A percentile compares a stretch with the other conserved stretches of the same genome.
These are phyloP conservation scores for Dendrocincla fuliginosa DNA, from an alignment of 2,797 vertebrate species.

Conservation along the genomic window DNA sequence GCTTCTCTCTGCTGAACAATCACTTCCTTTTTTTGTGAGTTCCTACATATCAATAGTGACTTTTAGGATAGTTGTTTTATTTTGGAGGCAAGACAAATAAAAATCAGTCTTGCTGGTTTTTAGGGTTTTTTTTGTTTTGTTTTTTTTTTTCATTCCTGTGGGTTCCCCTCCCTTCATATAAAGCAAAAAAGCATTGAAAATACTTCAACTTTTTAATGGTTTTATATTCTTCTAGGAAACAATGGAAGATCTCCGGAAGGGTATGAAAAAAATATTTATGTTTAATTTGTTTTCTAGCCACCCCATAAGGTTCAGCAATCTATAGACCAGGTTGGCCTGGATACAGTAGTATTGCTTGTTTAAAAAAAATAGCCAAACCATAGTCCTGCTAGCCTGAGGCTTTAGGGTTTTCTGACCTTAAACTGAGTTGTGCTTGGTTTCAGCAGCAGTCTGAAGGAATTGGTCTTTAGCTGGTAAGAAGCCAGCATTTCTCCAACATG, in stretches of 20 bases:
- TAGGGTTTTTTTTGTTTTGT: too few species aligned
- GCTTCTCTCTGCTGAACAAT: conserved; percentile 38
- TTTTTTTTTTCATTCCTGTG: not conserved
- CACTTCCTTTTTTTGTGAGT: not conserved
- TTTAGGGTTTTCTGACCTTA: not conserved
- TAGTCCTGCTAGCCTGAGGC: not conserved
- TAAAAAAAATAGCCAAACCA: accelerated
- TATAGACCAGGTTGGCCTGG: not conserved
- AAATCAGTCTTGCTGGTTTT: not conserved
- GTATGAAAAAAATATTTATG: not conserved
- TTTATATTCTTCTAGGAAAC: not conserved
- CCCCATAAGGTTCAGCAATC: not conserved
- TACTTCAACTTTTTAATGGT: not conserved
- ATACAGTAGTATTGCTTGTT: not conserved
- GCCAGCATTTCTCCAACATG: accelerated
- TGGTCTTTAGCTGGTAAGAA: not conserved
- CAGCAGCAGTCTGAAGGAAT: not conserved
- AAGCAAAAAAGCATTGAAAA: not conserved
- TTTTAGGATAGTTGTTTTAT: not conserved
- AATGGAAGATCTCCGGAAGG: not conserved
- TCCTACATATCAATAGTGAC: conserved; percentile 9
- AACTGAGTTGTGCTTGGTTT: not conserved
- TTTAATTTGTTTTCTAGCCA: not conserved
- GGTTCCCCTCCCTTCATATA: not conserved
- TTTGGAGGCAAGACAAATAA: conserved; percentile 1